Percentiles rank a stretch among this genome's conserved stretches.
Conservation (phyloP, 2,797 vertebrate genomes). For the Liparis tanakae region DNA sequence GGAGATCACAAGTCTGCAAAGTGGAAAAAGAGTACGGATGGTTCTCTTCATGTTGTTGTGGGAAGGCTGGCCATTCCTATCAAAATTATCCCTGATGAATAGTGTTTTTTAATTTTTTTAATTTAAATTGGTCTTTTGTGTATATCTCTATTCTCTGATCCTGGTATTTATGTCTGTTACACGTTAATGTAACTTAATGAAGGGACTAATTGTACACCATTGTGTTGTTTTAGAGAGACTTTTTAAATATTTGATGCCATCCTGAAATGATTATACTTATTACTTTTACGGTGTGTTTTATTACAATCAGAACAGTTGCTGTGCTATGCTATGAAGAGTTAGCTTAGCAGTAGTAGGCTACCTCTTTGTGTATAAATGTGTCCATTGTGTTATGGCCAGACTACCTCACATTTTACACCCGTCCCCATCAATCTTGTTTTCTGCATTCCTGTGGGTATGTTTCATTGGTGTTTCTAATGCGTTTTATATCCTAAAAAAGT, state of each 20-base stretch:
- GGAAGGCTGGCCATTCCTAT: conserved; percentile 84
- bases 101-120: conserved; percentile 27
- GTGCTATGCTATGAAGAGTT: conserved; percentile 62
- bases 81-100: conserved; percentile 81
- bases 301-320: conserved; percentile 47
- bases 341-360: conserved; percentile 29
- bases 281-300: conserved; percentile 36
- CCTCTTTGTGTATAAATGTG: conserved; percentile 33
- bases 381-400: conserved; percentile 43
- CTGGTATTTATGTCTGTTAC: conserved; percentile 44
- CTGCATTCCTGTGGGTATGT: neutral
- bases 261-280: conserved; percentile 8
- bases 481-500: conserved; percentile 22
- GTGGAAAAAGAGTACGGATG: conserved; percentile 51
- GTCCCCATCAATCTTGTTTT: neutral
- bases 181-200: conserved; percentile 57
- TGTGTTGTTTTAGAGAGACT: conserved; percentile 20
- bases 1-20: conserved; percentile 54
- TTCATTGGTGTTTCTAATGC: conserved; percentile 1
- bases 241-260: conserved; percentile 21
- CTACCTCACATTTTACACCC: conserved; percentile 69
- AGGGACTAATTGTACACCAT: conserved; percentile 55
- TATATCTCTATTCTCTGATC: conserved; percentile 12
- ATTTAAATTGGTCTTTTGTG: conserved; percentile 1
- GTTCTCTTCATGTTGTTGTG: conserved; percentile 79